These are phyloP conservation scores for Corythucha ciliata DNA, from an alignment of 2,888 invertebrate species.

Conservation along the genomic window DNA sequence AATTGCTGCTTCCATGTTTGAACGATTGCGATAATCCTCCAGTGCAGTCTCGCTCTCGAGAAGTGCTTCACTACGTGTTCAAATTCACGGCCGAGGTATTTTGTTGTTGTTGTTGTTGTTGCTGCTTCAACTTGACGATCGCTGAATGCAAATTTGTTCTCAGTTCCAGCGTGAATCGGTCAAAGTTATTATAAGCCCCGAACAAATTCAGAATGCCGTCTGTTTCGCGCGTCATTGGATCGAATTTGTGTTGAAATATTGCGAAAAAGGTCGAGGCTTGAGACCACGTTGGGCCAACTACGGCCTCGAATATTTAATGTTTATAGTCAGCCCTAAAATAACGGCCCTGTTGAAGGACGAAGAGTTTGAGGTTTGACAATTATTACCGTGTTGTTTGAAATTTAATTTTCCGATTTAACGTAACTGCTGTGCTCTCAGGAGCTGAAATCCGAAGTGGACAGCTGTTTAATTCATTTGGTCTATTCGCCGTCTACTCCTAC, in stretches of 20 bases:
- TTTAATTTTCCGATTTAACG: no score
- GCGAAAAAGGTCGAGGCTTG: constrained; percentile 71
- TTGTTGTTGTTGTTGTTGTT: background rate
- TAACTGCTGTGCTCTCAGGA: no score
- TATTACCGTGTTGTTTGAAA: no score
- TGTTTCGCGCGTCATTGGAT: background rate
- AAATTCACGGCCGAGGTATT: constrained; percentile 78
- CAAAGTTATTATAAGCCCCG: no score
- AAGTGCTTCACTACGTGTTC: constrained; percentile 76
- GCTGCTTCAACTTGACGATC: background rate
- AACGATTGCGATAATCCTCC: constrained; percentile 51
- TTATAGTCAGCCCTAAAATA: constrained; percentile 75
- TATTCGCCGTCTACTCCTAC: no score
- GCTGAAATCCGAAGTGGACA: no score
- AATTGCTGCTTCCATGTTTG: constrained; percentile 46
- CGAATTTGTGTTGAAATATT: constrained; percentile 69
- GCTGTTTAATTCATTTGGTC: no score
- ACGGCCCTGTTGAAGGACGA: constrained; percentile 64
- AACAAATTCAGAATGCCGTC: no score
- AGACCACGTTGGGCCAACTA: constrained; percentile 82
- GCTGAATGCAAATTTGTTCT: no score
- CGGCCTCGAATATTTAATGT: constrained; percentile 76
- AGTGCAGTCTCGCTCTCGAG: constrained; percentile 56
- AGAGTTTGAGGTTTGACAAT: constrained; percentile 64
- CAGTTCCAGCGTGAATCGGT: no score